A percentile compares a stretch with the other conserved stretches of the same genome.
These are phyloP conservation scores for Pygocentrus nattereri DNA, from an alignment of 2,797 vertebrate genomes.

Conservation along the genomic window DNA sequence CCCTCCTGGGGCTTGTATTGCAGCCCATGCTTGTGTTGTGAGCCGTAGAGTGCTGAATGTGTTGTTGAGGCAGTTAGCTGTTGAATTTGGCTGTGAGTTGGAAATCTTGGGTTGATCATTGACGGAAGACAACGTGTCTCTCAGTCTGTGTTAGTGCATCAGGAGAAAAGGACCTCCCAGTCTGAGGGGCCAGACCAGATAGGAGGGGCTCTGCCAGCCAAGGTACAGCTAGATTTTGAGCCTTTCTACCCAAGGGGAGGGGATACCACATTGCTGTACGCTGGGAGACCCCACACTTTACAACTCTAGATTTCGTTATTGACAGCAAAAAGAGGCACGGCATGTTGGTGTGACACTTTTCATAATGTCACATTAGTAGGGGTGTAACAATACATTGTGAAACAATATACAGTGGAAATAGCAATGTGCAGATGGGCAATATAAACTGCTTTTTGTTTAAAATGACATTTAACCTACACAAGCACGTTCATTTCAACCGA, in stretches of 20 bases:
- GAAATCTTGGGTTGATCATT: conserved; percentile 61
- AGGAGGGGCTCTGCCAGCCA: conserved; percentile 71
- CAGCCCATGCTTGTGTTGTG: conserved; percentile 57
- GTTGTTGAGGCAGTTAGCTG: conserved; percentile 64
- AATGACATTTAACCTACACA: neutral
- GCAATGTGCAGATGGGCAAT: too few relatives aligned
- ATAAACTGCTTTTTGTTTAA: neutral
- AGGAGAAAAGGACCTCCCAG: conserved; percentile 72
- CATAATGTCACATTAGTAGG: neutral
- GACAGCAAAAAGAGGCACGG: conserved; percentile 47
- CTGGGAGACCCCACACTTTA: conserved; percentile 58
- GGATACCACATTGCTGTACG: conserved; percentile 51
- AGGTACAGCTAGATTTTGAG: conserved; percentile 69
- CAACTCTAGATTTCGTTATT: conserved; percentile 47
- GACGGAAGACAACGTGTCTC: conserved; percentile 67
- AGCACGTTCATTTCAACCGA: too few relatives aligned
- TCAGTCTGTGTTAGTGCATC: conserved; percentile 73
- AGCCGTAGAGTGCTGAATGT: conserved; percentile 38
- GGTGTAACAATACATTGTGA: neutral
- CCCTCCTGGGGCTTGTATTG: conserved; percentile 57
- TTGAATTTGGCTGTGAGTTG: conserved; percentile 60
- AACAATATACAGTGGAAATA: too few relatives aligned
- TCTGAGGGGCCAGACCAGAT: conserved; percentile 72
- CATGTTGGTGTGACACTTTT: neutral
- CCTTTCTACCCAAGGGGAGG: conserved; percentile 61